phyloP scores from a whole-genome alignment of 2,113 vertebrate species.

The Syngnathus scovelli region DNA sequence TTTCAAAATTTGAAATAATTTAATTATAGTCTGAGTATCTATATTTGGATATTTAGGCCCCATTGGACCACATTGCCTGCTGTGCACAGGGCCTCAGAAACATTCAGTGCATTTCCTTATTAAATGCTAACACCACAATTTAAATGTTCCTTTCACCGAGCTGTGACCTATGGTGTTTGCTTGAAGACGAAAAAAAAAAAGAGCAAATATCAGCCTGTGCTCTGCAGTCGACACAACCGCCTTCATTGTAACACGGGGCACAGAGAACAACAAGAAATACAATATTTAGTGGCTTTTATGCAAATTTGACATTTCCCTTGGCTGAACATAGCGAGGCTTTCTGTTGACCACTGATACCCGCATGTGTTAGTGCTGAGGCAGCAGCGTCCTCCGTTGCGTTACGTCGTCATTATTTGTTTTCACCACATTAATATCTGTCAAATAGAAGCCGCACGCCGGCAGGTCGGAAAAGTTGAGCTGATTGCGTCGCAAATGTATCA shows the following conservation, averaged over 20 bases:
- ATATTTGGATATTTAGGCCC: too few relatives aligned
- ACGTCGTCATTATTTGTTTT: slow-evolving; percentile 51
- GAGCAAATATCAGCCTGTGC: slow-evolving; percentile 41
- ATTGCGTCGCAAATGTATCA: slow-evolving; percentile 21
- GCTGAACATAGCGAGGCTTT: slow-evolving; percentile 31
- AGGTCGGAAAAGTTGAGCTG: slow-evolving; percentile 32
- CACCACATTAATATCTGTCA: slow-evolving; percentile 49
- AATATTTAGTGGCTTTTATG: slow-evolving; percentile 63
- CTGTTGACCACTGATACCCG: slow-evolving; percentile 60
- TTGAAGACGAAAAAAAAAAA: slow-evolving; percentile 14
- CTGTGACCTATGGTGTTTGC: slow-evolving; percentile 37
- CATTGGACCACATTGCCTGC: background rate
- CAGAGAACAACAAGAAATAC: slow-evolving; percentile 53
- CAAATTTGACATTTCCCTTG: slow-evolving; percentile 66
- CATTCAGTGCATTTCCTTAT: slow-evolving; percentile 40
- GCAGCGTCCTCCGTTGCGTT: slow-evolving; percentile 39
- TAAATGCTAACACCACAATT: slow-evolving; percentile 31
- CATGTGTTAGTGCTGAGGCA: slow-evolving; percentile 46
- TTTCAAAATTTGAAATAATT: too few relatives aligned
- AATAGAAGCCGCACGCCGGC: slow-evolving; percentile 41
- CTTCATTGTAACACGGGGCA: slow-evolving; percentile 43
- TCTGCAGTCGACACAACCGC: slow-evolving; percentile 30
- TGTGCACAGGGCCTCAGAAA: background rate
- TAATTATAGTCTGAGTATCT: too few relatives aligned
- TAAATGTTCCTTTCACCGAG: slow-evolving; percentile 29